A percentile compares a stretch with the other conserved stretches of the same genome.
These are phyloP conservation scores for Forbesichthys agassizii DNA, from an alignment of 2,113 vertebrate species.

Conservation along the genomic window DNA sequence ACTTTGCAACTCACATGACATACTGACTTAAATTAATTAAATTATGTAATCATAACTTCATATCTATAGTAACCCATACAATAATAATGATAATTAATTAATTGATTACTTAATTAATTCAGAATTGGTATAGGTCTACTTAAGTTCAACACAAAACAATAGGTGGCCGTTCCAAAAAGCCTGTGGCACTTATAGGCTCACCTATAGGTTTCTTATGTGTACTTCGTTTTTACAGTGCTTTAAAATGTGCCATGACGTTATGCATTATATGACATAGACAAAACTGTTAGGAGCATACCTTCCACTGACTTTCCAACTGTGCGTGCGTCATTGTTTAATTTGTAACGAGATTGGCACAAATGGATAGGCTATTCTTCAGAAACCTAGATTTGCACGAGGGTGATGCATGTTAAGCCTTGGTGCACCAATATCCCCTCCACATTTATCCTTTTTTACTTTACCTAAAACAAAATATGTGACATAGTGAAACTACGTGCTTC, in stretches of 20 bases:
- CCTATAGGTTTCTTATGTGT: constrained; percentile 5
- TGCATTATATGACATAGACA: constrained; percentile 48
- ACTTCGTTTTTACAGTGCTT: constrained; percentile 67
- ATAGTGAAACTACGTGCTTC: constrained; percentile 80
- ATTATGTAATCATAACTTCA: too few relatives aligned
- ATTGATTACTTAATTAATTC: too few relatives aligned
- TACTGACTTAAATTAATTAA: background rate
- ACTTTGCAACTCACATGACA: background rate
- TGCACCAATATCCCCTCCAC: constrained; percentile 24
- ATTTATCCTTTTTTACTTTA: constrained; percentile 44
- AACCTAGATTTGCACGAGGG: constrained; percentile 5
- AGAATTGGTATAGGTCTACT: too few relatives aligned
- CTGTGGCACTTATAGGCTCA: background rate
- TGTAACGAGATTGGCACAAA: background rate
- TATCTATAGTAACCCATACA: too few relatives aligned
- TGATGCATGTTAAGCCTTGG: constrained; percentile 23
- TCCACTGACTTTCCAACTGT: constrained; percentile 44
- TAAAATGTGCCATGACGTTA: constrained; percentile 69
- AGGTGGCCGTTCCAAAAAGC: background rate
- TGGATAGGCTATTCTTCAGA: background rate
- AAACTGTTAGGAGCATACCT: constrained; percentile 59
- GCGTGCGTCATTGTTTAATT: constrained; percentile 28
- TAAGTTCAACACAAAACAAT: too few relatives aligned
- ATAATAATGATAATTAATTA: too few relatives aligned
- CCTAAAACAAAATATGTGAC: constrained; percentile 81